phyloP scores from a whole-genome alignment of 53 echinoderm and acorn worm species.

The Antedon mediterranea region DNA sequence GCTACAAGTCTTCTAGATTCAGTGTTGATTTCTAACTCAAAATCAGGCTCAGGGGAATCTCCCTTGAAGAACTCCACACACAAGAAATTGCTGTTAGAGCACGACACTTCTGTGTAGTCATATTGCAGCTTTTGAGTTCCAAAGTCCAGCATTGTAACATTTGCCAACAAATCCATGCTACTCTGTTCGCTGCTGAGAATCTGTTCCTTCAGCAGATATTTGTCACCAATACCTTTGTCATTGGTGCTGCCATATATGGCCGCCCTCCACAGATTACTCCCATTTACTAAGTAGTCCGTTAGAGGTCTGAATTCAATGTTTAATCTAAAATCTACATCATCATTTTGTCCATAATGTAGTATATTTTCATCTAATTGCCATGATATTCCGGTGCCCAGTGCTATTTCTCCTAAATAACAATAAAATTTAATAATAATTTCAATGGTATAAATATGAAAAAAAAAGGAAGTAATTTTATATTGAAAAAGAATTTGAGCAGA shows the following conservation, averaged over 20 bases:
- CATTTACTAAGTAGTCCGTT: constrained; percentile 19
- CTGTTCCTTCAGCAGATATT: constrained; percentile 60
- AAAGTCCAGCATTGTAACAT: constrained; percentile 16
- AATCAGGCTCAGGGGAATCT: constrained; percentile 47
- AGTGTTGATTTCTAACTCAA: constrained; percentile 17
- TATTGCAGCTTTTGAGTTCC: constrained; percentile 32
- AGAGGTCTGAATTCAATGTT: not conserved
- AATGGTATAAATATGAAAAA: not conserved
- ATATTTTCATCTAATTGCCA: not conserved
- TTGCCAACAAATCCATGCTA: constrained; percentile 19
- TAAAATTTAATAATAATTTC: not conserved
- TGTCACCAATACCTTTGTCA: constrained; percentile 31
- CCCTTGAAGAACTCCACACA: constrained; percentile 80
- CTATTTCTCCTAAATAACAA: not conserved
- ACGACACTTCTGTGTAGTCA: constrained; percentile 79
- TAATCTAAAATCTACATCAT: not conserved
- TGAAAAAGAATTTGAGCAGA: too few species aligned
- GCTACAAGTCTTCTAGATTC: not conserved
- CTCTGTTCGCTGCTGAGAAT: constrained; percentile 36
- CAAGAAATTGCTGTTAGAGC: constrained; percentile 55
- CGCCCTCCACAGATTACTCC: constrained; percentile 70
- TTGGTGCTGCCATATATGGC: constrained; percentile 56
- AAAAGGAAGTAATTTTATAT: not conserved
- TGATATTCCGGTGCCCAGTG: not conserved
- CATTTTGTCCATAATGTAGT: not conserved